Evolutionary conservation across 53 echinoderm and acorn worm genomes (phyloP).

Genomic region (Patiria pectinifera): DNA sequence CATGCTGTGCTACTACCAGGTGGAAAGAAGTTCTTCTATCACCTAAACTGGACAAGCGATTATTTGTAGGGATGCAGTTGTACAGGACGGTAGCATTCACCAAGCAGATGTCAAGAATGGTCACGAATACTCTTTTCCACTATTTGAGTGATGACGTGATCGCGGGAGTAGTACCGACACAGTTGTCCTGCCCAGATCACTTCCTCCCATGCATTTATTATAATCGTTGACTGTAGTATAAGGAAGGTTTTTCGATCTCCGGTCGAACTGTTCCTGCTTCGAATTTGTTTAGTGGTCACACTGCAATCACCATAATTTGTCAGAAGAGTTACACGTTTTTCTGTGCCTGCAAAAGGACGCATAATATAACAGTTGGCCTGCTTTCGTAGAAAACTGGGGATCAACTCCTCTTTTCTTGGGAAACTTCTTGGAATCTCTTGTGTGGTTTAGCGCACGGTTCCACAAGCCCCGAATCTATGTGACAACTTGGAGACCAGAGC

Average conservation of each 20-base stretch:
- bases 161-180: neutral
- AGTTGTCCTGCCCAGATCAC: too few relatives aligned
- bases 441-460: conserved; percentile 1
- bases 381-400: neutral
- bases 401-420: conserved; percentile 1
- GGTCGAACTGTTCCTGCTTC: neutral
- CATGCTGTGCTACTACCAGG: neutral
- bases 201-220: too few relatives aligned
- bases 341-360: neutral
- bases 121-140: neutral
- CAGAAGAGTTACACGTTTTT: neutral
- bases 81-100: conserved; percentile 10
- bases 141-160: neutral
- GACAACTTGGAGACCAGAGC: conserved; percentile 21
- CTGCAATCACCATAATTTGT: conserved; percentile 22
- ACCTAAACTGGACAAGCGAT: neutral
- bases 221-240: too few relatives aligned
- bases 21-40: neutral
- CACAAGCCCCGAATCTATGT: neutral
- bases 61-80: neutral
- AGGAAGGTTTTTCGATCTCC: neutral
- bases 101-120: neutral
- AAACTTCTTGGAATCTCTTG: neutral
- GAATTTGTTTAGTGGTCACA: conserved; percentile 6
- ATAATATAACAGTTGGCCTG: neutral